Conservation (phyloP, 2,797 vertebrate species). For the Scyliorhinus canicula region DNA sequence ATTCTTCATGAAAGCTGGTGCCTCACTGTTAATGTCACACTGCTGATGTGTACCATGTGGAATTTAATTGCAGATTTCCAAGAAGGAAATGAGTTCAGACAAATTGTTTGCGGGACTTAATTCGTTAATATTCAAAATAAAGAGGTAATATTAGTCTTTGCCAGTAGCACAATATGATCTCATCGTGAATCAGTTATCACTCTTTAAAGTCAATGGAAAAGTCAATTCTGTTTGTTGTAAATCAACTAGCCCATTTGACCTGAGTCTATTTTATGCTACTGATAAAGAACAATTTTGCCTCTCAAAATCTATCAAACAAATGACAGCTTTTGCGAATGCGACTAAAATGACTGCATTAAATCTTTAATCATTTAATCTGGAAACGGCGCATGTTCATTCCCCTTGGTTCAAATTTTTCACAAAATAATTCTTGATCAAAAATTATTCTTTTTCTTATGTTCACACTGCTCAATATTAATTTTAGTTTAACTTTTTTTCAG, state of each 20-base stretch:
- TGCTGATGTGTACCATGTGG: background rate
- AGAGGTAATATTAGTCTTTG: background rate
- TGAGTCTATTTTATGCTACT: background rate
- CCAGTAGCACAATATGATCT: background rate
- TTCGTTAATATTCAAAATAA: background rate
- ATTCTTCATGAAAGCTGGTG: background rate
- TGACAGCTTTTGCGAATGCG: background rate
- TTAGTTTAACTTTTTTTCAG: constrained; percentile 53
- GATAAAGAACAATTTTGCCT: background rate
- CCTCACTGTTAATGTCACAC: background rate
- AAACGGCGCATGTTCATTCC: background rate
- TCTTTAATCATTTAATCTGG: background rate
- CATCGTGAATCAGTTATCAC: background rate
- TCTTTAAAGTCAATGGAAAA: background rate
- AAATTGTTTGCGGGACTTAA: background rate
- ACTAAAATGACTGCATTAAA: background rate
- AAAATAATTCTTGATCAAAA: background rate
- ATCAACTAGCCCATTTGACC: background rate
- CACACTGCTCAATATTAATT: background rate
- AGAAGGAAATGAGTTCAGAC: background rate
- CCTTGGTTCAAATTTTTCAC: background rate
- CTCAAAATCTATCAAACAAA: background rate
- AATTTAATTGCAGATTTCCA: background rate
- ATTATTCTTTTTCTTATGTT: background rate
- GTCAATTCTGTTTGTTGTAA: background rate